Evolutionary conservation across 2,113 vertebrate species (phyloP).

Genomic region (Orthonyx spaldingii): DNA sequence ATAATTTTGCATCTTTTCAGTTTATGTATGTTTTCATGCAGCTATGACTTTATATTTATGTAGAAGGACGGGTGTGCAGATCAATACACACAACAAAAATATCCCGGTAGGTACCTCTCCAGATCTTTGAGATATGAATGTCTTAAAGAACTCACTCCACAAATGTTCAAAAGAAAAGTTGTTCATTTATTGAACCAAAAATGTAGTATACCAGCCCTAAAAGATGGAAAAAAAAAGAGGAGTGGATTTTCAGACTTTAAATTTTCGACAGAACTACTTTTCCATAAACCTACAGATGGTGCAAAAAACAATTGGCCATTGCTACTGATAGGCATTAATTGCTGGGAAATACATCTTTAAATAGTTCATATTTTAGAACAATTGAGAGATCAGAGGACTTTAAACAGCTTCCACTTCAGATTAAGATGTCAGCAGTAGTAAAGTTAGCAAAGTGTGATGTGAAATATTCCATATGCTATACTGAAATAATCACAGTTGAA

Average conservation of each 20-base stretch:
- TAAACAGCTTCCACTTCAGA: conserved; percentile 67
- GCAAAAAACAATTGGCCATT: conserved; percentile 10
- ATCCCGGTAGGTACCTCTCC: not conserved
- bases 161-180: not conserved
- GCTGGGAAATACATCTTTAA: conserved; percentile 59
- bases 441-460: conserved; percentile 63
- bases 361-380: conserved; percentile 65
- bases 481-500: conserved; percentile 66
- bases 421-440: conserved; percentile 69
- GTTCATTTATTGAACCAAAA: not conserved
- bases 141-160: not conserved
- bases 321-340: conserved; percentile 41
- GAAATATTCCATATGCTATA: conserved; percentile 66
- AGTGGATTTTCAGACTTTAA: not conserved
- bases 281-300: not conserved
- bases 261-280: not conserved
- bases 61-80: not conserved
- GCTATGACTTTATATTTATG: not conserved
- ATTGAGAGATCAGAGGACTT: conserved; percentile 64
- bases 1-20: not conserved
- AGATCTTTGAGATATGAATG: not conserved
- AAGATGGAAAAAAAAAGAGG: not conserved
- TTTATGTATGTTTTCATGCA: not conserved
- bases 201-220: not conserved
- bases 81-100: not conserved